Percentiles rank a stretch among this genome's conserved stretches.
These are phyloP conservation scores for Ancistrus triradiatus DNA, from an alignment of 2,113 vertebrate species.

Conservation along the genomic window DNA sequence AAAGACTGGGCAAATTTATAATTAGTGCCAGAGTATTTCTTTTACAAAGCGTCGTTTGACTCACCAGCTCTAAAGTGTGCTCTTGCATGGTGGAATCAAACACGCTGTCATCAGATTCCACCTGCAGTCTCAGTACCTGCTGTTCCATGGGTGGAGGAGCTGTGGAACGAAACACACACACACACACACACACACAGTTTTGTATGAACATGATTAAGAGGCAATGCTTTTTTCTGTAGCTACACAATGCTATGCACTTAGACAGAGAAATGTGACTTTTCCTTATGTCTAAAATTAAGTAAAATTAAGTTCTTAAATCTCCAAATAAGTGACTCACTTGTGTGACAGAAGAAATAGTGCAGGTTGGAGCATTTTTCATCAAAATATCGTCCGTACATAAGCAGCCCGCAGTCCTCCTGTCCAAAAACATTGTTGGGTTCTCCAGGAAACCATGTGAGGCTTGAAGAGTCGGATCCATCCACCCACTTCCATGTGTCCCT, in stretches of 20 bases:
- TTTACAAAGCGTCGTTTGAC: not conserved
- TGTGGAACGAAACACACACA: too few species aligned
- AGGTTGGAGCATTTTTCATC: not conserved
- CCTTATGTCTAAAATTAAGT: too few species aligned
- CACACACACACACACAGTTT: too few species aligned
- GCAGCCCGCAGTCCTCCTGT: not conserved
- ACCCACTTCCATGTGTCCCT: slow-evolving; percentile 28
- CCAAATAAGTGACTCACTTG: slow-evolving; percentile 23
- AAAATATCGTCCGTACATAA: not conserved
- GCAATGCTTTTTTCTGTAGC: too few species aligned
- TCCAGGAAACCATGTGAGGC: not conserved
- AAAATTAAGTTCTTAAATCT: too few species aligned
- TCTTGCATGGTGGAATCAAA: not conserved
- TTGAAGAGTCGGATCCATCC: not conserved
- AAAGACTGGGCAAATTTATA: too few species aligned
- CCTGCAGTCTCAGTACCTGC: slow-evolving; percentile 7
- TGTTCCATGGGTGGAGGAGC: not conserved
- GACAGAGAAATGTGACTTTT: too few species aligned
- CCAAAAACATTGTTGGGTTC: not conserved
- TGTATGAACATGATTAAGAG: not conserved
- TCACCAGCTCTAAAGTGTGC: not conserved
- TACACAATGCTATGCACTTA: too few species aligned
- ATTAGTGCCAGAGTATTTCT: too few species aligned
- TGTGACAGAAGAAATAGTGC: slow-evolving; percentile 23
- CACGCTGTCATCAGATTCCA: slow-evolving; percentile 9